Conservation (phyloP, 1,140 invertebrate genomes). For the Drusus annulatus region DNA sequence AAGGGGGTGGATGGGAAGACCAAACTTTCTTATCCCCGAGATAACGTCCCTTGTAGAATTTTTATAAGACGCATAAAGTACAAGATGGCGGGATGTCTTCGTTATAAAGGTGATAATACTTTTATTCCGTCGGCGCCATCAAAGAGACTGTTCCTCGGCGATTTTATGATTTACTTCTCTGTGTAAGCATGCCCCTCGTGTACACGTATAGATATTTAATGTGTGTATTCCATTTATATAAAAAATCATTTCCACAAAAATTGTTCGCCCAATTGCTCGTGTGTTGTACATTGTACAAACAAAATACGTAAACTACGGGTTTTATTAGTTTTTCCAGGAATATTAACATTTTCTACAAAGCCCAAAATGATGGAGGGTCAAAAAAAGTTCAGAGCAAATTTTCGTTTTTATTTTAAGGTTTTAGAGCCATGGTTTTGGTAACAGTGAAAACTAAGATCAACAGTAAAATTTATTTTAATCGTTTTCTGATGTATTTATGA, state of each 20-base stretch:
- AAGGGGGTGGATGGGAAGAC: neutral
- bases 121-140: constrained; percentile 37
- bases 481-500: too few species aligned
- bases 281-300: too few species aligned
- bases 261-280: too few species aligned
- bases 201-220: neutral
- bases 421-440: too few species aligned
- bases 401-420: too few species aligned
- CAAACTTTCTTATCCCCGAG: constrained; percentile 34
- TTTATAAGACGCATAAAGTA: constrained; percentile 56
- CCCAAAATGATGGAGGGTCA: too few species aligned
- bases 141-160: constrained; percentile 24
- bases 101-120: constrained; percentile 46
- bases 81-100: constrained; percentile 43
- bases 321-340: too few species aligned
- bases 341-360: too few species aligned
- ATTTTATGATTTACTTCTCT: constrained; percentile 21
- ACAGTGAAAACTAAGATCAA: too few species aligned
- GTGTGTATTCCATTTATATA: constrained; percentile 4
- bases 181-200: neutral
- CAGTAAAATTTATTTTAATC: too few species aligned
- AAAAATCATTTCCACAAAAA: neutral
- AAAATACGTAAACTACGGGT: too few species aligned
- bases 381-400: too few species aligned
- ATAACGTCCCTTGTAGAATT: constrained; percentile 55